These are phyloP conservation scores for Eriocheir sinensis DNA, from an alignment of 1,140 invertebrate species.

Conservation along the genomic window DNA sequence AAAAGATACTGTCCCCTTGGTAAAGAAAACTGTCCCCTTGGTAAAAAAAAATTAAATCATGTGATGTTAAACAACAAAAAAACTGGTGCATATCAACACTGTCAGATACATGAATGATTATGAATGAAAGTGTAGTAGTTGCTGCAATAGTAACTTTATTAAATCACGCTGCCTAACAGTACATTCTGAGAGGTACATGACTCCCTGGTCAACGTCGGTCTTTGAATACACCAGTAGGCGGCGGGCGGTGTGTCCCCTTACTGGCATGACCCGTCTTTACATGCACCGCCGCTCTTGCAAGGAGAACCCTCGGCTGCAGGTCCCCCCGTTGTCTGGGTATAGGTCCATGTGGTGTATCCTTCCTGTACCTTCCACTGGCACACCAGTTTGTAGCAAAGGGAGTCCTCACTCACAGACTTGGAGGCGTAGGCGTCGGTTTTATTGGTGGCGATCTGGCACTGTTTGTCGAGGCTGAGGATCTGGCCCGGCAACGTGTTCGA, in stretches of 20 bases:
- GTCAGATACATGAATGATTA: too few relatives aligned
- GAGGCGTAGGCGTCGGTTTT: slow-evolving; percentile 66
- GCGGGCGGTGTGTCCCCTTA: neutral
- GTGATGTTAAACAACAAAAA: too few relatives aligned
- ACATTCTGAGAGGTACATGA: neutral
- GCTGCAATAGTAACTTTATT: too few relatives aligned
- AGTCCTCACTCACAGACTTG: slow-evolving; percentile 48
- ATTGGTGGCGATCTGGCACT: slow-evolving; percentile 60
- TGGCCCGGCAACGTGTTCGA: slow-evolving; percentile 65
- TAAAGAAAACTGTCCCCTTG: too few relatives aligned
- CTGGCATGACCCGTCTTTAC: slow-evolving; percentile 71
- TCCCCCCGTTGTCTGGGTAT: slow-evolving; percentile 39
- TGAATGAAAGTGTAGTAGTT: too few relatives aligned
- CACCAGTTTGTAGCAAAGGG: slow-evolving; percentile 69
- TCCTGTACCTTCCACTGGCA: slow-evolving; percentile 68
- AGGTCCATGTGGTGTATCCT: slow-evolving; percentile 19
- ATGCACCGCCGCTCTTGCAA: slow-evolving; percentile 69
- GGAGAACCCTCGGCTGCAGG: slow-evolving; percentile 74
- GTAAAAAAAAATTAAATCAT: too few relatives aligned
- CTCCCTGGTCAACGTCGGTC: neutral
- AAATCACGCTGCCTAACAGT: neutral
- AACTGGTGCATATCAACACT: too few relatives aligned
- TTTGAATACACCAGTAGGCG: too few relatives aligned
- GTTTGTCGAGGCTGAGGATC: slow-evolving; percentile 57
- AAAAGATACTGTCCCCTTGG: too few relatives aligned